These are phyloP conservation scores for Myotis davidii DNA, from an alignment of 2,113 vertebrate genomes.

Conservation along the genomic window DNA sequence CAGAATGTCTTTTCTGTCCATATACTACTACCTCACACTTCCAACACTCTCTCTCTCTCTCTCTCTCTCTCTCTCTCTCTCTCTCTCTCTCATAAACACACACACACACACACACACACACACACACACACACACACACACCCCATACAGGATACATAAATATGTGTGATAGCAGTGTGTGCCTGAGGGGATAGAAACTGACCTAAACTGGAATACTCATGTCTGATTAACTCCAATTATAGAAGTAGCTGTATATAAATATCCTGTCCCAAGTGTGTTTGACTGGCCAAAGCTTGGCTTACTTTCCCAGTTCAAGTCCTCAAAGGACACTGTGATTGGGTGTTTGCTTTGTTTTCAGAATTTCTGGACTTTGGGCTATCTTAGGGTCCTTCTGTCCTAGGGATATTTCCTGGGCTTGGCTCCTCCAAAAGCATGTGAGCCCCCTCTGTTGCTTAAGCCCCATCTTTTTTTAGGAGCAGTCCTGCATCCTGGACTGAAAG, in stretches of 20 bases:
- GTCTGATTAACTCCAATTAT: constrained; percentile 19
- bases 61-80: background rate
- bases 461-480: constrained; percentile 7
- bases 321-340: background rate
- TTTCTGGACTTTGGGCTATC: background rate
- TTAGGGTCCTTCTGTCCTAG: background rate
- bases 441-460: background rate
- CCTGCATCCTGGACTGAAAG: background rate
- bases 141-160: background rate
- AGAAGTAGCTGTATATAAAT: constrained; percentile 52
- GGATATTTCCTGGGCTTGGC: background rate
- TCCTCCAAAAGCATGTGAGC: background rate
- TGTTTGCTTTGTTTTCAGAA: constrained; percentile 4
- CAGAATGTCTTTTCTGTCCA: background rate
- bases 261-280: background rate
- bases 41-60: background rate
- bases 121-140: background rate
- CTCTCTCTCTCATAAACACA: background rate
- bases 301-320: constrained; percentile 45
- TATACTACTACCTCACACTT: background rate
- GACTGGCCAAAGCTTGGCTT: constrained; percentile 26
- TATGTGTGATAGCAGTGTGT: background rate
- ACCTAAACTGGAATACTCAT: background rate
- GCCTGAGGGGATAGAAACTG: background rate
- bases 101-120: background rate